Evolutionary conservation across 92 coral and sea anemone species (phyloP), one percentile per base, ranked within the genome.

Genomic region (Epizoanthus illoricatus): DNA sequence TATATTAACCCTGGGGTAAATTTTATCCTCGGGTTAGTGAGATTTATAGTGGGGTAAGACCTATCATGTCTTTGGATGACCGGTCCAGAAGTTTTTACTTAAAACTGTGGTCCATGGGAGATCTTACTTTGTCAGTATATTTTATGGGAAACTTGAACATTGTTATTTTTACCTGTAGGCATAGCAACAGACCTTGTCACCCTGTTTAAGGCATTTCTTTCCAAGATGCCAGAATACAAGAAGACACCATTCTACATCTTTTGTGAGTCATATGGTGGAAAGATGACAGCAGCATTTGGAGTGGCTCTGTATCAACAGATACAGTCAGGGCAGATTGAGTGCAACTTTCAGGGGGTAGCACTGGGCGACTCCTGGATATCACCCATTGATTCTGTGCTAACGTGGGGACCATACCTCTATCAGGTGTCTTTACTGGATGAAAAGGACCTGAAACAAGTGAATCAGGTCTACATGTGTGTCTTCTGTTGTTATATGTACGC

Each of bases 361-460:
- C 85, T 93, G 54, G 98, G 98, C 0, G 98, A 96, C 65, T 96
- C 98, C 0, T 96, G 98, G 98, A 96, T 96, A 73, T 96, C 98
- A 23, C 98, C 98, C 8, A 91, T 91, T 36, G 98, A 96, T 71
- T 86, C 94, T 36, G 96, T 91, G 75, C 85, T 96, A 17, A 84
- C 98, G 4, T 96, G 96, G 98, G 98, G 92, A 13, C 98, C 98
- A 2, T 96, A 96, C 73, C 89, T 96, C 65, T 96, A 96, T 86
- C 87, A 93, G 62, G 85, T 87, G 15, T 89, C 94, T n/a, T 92
- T 86, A 79, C 87, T 95, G 15, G 98, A 95, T 84, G 79, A 91
- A 58, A 84, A 58, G 12, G 94, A 90, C 70, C 85, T 93, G 24
- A 76, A 47, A 16, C 58, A 75, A 33, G 98, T 95, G 11, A 80